phyloP scores from a whole-genome alignment of 2,797 vertebrate species.

The Sarcophilus harrisii region DNA sequence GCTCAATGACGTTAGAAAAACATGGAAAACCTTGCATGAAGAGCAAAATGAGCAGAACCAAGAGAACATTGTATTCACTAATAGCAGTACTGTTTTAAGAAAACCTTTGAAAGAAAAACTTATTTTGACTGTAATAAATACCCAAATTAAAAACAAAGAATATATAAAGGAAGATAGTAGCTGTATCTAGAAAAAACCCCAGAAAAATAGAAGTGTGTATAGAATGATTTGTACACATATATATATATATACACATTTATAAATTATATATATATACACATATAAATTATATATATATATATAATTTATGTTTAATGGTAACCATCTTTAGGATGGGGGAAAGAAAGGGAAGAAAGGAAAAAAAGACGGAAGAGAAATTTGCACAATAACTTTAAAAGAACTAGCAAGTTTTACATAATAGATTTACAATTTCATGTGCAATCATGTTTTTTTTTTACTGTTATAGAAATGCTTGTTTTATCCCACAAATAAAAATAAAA shows the following conservation, averaged over 20 bases:
- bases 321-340: background rate
- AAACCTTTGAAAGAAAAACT: background rate
- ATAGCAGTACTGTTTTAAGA: background rate
- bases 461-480: background rate
- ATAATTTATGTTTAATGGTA: background rate
- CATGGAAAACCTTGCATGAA: background rate
- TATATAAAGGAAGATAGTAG: background rate
- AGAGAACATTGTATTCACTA: background rate
- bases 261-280: too few species aligned
- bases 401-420: background rate
- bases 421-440: background rate
- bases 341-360: background rate
- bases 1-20: background rate
- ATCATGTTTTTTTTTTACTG: background rate
- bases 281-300: background rate
- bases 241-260: too few species aligned
- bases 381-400: background rate
- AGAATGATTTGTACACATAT: background rate
- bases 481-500: background rate
- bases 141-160: background rate
- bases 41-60: background rate
- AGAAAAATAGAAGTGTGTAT: background rate
- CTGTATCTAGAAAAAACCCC: background rate
- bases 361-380: background rate
- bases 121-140: background rate